Evolutionary conservation across 2,797 vertebrate genomes (phyloP), one percentile per base, ranked within the genome.

Genomic region (Enoplosus armatus): DNA sequence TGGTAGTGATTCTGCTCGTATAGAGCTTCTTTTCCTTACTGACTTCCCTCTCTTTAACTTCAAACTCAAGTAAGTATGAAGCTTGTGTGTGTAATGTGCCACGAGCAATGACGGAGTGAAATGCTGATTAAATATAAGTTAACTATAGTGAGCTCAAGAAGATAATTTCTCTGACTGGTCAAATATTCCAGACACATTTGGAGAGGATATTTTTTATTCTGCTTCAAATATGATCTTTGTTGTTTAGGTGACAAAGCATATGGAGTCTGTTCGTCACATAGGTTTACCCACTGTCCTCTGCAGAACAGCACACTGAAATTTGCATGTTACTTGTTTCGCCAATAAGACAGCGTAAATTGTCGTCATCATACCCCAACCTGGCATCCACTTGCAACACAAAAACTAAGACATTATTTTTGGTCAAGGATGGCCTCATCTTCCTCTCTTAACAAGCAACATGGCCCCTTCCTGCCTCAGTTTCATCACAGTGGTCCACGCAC

Each of bases 41-140:
- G 2, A 22, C 62, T 37, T 51, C 11, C 4, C 26, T 18, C 20
- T 39, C 8, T 56, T 65, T 53, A 33, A 26, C 61, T 77, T 66
- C 8, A 50, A 59, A 72, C 29, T 48, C 33, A 72, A 16, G 37
- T 29, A 71, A 78, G 50, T 78, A 29, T 71, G n/a, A 64, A 58
- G 15, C 1, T 31, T 53, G 9, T 71, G 37, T 83, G 33, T 84
- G 5, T n/a, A 55, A 47, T 22, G 1, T 63, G 16, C 0, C 15
- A 7, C 58, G 5, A 72, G 55, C 24, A 61, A 51, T 33, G 41
- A 37, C 15, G 29, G 41, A 39, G 11, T 47, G 12, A 72, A 53
- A 37, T 51, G 5, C 10, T 64, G 15, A 65, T 41, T 6, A 45
- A 58, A 60, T 54, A 33, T 22, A 26, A 62, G 35, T 60, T 11